Evolutionary conservation across 2,113 vertebrate species (phyloP), one percentile per base, ranked within the genome.

Genomic region (Anguilla japonica): DNA sequence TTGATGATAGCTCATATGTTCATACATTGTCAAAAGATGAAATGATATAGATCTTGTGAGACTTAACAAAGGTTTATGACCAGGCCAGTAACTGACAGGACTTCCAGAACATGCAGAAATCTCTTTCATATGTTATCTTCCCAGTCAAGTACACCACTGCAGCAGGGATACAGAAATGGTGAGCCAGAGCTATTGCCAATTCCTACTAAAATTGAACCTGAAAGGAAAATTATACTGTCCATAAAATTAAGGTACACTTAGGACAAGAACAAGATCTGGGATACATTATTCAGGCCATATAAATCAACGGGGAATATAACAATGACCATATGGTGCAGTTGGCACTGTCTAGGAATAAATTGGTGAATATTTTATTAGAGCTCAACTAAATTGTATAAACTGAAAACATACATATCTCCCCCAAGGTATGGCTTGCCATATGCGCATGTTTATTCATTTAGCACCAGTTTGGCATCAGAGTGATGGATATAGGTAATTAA

Each of bases 271-370:
- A 83, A 84, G 83, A 89, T 85, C 87, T 87, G 71, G 89, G 84
- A 87, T 89, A 41, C 8, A 79, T 79, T 85, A 90, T 79, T 67
- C 22, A 57, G 80, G 88, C 86, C 11, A 67, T 81, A 22, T 34
- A 84, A 91, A 86, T 81, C 79, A 87, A 81, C 83, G 83, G 83
- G 63, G 83, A 89, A 87, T 67, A 82, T 79, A 92, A 93, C 93
- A 93, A 92, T 92, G 92, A 90, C 91, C 94, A 94, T 94, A 94
- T 93, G 92, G 88, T 3, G 87, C 84, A 90, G 89, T 88, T 87
- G 88, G 90, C 89, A 87, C 86, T 91, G 91, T 88, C 89, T 83
- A 79, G 5, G 89, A 89, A 89, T 88, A 82, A 41, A 92, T 90
- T 82, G 88, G 88, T 93, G 90, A 93, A 93, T 92, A 92, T 93